Evolutionary conservation across 1,140 invertebrate species (phyloP).

Genomic region (Psix sp.): DNA sequence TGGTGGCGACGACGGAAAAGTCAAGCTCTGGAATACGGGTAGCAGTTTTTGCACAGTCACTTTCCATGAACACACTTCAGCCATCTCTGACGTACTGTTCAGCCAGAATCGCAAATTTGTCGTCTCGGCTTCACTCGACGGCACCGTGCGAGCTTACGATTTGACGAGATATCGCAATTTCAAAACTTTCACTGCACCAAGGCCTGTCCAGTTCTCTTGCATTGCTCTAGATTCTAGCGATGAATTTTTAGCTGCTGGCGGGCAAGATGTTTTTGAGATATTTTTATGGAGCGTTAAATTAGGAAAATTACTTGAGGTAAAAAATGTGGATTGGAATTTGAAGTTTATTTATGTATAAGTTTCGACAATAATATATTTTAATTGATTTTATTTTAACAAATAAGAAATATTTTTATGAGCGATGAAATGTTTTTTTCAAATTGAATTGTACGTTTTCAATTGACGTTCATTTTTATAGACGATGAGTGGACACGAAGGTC

Average conservation of each 20-base stretch:
- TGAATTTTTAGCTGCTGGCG: conserved; percentile 95
- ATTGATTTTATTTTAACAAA: conserved; percentile 24
- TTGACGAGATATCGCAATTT: conserved; percentile 97
- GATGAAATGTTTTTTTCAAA: too few relatives aligned
- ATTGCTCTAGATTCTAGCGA: conserved; percentile 91
- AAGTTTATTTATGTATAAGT: conserved; percentile 8
- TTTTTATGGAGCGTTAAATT: conserved; percentile 97
- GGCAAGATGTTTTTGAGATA: conserved; percentile 95
- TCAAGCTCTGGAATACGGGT: conserved; percentile 95
- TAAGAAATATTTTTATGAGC: too few relatives aligned
- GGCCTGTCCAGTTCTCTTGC: conserved; percentile 94
- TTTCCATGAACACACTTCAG: conserved; percentile 91
- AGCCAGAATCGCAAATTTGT: conserved; percentile 94
- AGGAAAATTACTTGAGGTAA: conserved; percentile 91
- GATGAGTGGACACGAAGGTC: conserved; percentile 93
- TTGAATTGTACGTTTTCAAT: too few relatives aligned
- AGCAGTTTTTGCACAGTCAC: conserved; percentile 97
- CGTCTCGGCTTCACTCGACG: conserved; percentile 93
- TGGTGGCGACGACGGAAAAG: conserved; percentile 96
- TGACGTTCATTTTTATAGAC: conserved; percentile 78
- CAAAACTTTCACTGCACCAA: conserved; percentile 93
- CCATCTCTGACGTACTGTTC: conserved; percentile 89
- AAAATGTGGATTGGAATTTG: conserved; percentile 9
- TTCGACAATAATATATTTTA: conserved; percentile 1
- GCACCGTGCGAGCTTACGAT: conserved; percentile 97